phyloP scores from a whole-genome alignment of 1,140 invertebrate species.

The Goniozus legneri region DNA sequence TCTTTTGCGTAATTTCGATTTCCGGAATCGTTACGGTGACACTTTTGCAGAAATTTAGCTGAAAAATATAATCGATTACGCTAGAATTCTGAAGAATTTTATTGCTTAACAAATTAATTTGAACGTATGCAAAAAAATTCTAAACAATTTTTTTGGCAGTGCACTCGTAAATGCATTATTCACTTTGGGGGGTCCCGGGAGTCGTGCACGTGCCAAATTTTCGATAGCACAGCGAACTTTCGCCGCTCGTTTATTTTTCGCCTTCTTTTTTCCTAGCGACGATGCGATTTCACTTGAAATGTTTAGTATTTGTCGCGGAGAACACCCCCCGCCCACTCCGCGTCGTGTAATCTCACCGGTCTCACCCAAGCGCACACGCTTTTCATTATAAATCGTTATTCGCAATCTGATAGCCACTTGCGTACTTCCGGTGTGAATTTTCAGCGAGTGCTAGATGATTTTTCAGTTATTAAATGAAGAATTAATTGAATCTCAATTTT shows the following conservation, averaged over 20 bases:
- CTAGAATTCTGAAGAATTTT: too few species aligned
- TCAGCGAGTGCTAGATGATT: background rate
- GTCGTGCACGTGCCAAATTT: background rate
- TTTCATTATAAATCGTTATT: background rate
- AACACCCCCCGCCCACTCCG: too few species aligned
- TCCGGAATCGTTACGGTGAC: conserved; percentile 59
- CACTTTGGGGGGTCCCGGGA: background rate
- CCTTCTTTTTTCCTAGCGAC: background rate
- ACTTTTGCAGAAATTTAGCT: conserved; percentile 57
- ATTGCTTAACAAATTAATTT: background rate
- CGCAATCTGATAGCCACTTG: conserved; percentile 14
- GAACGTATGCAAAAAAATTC: background rate
- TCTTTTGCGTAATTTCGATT: conserved; percentile 59
- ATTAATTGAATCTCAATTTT: background rate
- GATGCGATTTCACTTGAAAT: background rate
- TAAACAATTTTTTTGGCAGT: background rate
- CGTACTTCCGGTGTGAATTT: conserved; percentile 16
- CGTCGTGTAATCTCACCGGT: background rate
- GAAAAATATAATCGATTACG: background rate
- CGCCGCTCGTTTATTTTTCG: background rate
- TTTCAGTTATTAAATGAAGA: background rate
- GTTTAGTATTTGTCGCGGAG: too few species aligned
- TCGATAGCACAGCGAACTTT: background rate
- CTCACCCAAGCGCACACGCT: too few species aligned
- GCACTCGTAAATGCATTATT: background rate